Base-by-base conservation (phyloP, 2,797 vertebrate species). In the Thamnophis elegans region DNA sequence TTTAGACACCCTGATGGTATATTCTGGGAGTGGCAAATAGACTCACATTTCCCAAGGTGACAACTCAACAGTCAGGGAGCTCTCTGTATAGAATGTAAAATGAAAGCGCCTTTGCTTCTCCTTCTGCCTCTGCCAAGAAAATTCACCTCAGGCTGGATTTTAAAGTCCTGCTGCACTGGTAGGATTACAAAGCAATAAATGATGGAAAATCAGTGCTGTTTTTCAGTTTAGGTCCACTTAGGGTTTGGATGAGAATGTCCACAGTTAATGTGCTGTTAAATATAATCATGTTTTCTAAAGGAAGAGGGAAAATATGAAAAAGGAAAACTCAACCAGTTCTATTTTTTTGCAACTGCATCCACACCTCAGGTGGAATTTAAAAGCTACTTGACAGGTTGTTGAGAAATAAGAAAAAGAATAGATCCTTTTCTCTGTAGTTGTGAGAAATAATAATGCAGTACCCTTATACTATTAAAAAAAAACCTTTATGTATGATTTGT, bases 21-120 rank as follows among this genome's bases (percentile, higher is more conserved):
- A 91, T 89, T 92, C 89, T 89, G 60, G 89, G 55, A 90, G 62
- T 26, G 89, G 90, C 94, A 95, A 94, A 89, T 86, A 93, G 88
- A 92, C 22, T 91, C 85, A 18, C 78, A 56, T 94, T n/a, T 97
- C 58, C 93, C 93, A 93, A 96, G 92, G 91, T 95, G 94, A 95
- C 92, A 96, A 89, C 94, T 93, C 90, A 8, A 4, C 42, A 93
- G 56, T 94, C 89, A 91, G 60, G 28, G 42, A 89, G n/a, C 47
- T 89, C 12, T 55, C 62, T 55, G 1, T 0, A 9, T 0, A 93
- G 92, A 95, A 85, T 36, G 89, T 91, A 20, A 26, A 8, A 89
- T 5, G 89, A 88, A 93, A 32, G 42, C 91, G 58, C 51, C 20
- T 90, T 91, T 36, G 26, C 60, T 90, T 65, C 6, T 60, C 11